Evolutionary conservation across 2,113 vertebrate genomes (phyloP).

Genomic region (Perca fluviatilis): DNA sequence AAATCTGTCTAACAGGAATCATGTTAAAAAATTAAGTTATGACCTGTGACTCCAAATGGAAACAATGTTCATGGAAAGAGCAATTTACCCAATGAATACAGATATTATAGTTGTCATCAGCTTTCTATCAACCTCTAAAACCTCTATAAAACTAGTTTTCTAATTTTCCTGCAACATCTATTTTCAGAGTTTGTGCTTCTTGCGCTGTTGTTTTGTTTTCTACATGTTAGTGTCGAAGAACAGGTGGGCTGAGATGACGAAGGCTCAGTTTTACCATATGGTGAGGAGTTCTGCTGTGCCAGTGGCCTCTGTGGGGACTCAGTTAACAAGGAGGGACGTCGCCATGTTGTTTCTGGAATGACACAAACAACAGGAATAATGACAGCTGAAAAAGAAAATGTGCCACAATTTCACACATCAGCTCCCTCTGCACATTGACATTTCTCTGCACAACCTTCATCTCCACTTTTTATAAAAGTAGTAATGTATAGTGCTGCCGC

Average conservation of each 20-base stretch:
- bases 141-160: not conserved
- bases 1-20: slow-evolving; percentile 32
- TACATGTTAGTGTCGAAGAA: not conserved
- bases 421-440: not conserved
- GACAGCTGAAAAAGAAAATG: not conserved
- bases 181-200: not conserved
- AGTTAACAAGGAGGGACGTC: slow-evolving; percentile 33
- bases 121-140: not conserved
- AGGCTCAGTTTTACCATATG: slow-evolving; percentile 64
- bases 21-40: slow-evolving; percentile 19
- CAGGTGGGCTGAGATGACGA: not conserved
- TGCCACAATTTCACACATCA: not conserved
- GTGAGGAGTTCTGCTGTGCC: slow-evolving; percentile 39
- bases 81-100: not conserved
- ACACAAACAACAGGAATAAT: slow-evolving; percentile 24
- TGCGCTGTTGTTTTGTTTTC: not conserved
- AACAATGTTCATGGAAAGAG: not conserved
- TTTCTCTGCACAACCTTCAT: not conserved
- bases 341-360: slow-evolving; percentile 68
- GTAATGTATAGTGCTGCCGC: too few relatives aligned
- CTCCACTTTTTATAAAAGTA: not conserved
- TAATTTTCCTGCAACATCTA: too few relatives aligned
- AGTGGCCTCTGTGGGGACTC: slow-evolving; percentile 51
- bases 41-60: slow-evolving; percentile 26
- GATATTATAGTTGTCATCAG: not conserved